Evolutionary conservation across 2,888 invertebrate genomes (phyloP), one percentile per base, ranked within the genome.

Genomic region (Trichopria drosophilae): DNA sequence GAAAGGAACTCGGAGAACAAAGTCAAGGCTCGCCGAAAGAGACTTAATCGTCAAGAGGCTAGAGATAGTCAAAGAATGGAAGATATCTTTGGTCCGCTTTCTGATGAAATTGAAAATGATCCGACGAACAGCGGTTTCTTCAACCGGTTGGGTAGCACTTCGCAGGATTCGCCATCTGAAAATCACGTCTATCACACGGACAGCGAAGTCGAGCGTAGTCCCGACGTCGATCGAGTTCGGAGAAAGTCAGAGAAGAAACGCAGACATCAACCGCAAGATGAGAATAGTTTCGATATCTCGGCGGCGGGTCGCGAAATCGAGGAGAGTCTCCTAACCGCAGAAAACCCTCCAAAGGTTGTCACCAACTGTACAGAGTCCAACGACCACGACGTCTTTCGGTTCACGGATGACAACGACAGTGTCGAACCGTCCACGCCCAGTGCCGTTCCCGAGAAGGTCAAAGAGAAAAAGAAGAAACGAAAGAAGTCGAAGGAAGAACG

Each of bases 21-120:
- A 58, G 69, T 68, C 12, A 77, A 69, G 45, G 68, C 70, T 1
- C 63, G 69, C 55, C 68, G 73, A 62, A 71, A 73, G 55, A 65
- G 71, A 36, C 59, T 72, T 0, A 74, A 68, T 20, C 84, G 86
- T 63, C 84, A 87, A 54, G 88, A 87, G 60, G 89, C 68, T 1
- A 65, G 73, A 12, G 75, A 75, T 24, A 72, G 69, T 15, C 73
- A 76, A 50, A 54, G 90, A 75, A 88, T 91, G 87, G 90, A 91
- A 72, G 90, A 90, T 62, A 91, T 92, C 54, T 92, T 92, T 75
- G 92, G 91, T 0, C 88, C 90, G 9, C 78, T 91, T 53, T 90
- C 92, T 1, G 92, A 89, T 65, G 88, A 91, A 62, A 84, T 84
- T 57, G 73, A 73, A 18, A 47, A 53, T 4, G 4, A n/a, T 10